A percentile compares a stretch with the other conserved stretches of the same genome.
These are phyloP conservation scores for Spongia lamella DNA, from an alignment of 37 sponge, comb jelly and placozoan genomes.

Conservation along the genomic window DNA sequence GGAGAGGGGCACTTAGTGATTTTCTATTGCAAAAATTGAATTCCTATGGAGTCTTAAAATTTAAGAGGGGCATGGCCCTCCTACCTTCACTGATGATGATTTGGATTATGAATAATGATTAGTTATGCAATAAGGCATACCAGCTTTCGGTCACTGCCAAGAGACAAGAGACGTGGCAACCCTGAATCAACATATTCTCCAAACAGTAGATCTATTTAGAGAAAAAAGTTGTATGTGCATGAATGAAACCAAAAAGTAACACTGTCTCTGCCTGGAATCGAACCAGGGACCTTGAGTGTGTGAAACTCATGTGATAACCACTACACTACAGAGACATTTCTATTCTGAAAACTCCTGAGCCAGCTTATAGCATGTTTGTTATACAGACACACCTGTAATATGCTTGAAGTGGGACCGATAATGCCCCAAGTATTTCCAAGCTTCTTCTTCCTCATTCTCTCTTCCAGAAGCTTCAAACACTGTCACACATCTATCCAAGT, in stretches of 20 bases:
- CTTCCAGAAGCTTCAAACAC: slow-evolving; percentile 41
- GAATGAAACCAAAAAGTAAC: neutral
- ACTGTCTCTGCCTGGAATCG: too few species aligned
- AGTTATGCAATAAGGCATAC: slow-evolving; percentile 18
- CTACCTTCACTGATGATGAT: neutral
- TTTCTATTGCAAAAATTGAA: too few species aligned
- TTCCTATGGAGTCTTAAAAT: too few species aligned
- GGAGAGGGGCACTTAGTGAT: too few species aligned
- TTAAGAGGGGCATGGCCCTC: too few species aligned
- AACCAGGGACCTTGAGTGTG: too few species aligned
- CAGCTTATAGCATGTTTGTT: neutral
- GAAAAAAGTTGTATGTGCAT: neutral
- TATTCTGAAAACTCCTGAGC: too few species aligned
- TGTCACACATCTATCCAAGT: slow-evolving; percentile 77
- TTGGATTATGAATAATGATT: neutral
- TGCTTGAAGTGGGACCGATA: slow-evolving; percentile 87
- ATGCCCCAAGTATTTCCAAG: slow-evolving; percentile 79
- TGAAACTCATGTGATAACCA: too few species aligned
- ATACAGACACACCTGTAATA: slow-evolving; percentile 60
- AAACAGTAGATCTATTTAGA: slow-evolving; percentile 65
- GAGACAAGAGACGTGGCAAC: slow-evolving; percentile 75
- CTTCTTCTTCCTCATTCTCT: slow-evolving; percentile 10
- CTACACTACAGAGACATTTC: too few species aligned
- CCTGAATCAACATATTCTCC: slow-evolving; percentile 65
- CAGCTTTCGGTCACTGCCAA: slow-evolving; percentile 77